Evolutionary conservation across 2,888 invertebrate genomes (phyloP).

Genomic region (Acrocera orbiculus): DNA sequence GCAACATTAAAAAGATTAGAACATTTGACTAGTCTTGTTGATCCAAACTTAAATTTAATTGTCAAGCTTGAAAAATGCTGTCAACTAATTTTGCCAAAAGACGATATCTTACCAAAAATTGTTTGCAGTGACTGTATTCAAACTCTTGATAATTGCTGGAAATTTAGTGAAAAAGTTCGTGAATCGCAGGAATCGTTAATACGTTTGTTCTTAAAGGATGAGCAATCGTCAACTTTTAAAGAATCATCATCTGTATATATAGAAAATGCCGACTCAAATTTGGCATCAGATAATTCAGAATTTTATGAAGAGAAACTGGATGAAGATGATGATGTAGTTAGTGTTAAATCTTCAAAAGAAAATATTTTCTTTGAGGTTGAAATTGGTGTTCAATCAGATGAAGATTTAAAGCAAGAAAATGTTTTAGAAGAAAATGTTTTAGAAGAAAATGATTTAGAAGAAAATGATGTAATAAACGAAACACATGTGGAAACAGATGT

Average conservation of each 20-base stretch:
- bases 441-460: slow-evolving; percentile 3
- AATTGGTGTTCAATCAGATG: background rate
- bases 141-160: slow-evolving; percentile 13
- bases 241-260: background rate
- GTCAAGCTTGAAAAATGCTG: slow-evolving; percentile 16
- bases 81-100: slow-evolving; percentile 13
- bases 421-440: slow-evolving; percentile 1
- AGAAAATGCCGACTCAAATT: background rate
- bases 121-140: slow-evolving; percentile 18
- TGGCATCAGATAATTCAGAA: background rate
- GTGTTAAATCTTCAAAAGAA: background rate
- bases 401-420: background rate
- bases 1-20: slow-evolving; percentile 18
- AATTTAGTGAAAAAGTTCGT: slow-evolving; percentile 17
- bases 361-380: background rate
- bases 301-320: background rate
- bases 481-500: background rate
- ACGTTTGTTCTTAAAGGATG: slow-evolving; percentile 7
- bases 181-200: slow-evolving; percentile 19
- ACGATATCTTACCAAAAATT: slow-evolving; percentile 17
- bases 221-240: too few species aligned
- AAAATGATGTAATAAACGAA: background rate
- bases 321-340: background rate
- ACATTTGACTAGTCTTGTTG: slow-evolving; percentile 12
- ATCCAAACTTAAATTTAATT: slow-evolving; percentile 14